Base-by-base conservation (phyloP, 35 echinoderm and acorn worm species). In the Apostichopus californicus region DNA sequence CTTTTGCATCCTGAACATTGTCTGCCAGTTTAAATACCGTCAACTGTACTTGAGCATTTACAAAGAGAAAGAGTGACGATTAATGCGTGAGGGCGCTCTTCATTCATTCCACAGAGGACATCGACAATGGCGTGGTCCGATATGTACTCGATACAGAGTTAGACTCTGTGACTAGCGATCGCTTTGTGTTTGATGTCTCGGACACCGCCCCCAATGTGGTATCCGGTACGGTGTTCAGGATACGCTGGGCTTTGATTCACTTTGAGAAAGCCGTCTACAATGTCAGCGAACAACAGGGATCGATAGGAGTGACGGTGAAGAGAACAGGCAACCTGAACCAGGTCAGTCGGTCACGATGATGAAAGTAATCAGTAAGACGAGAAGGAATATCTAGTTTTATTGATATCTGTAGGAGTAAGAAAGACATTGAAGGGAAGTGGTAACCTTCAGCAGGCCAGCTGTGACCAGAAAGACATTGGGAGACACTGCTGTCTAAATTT, bases 321-420 rank as follows among this genome's bases (percentile, higher is more conserved):
- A 78, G 97, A 12, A 99, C 95, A 1, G 97, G 97, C 7, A 99
- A 99, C 90, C 91, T 99, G 1, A 99, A 99, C 78, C 97, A 99
- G 97, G 97, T 99, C 77, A 46, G 90, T 81, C 0, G 34, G 34
- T 46, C 34, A 46, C 34, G 34, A 46, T 46, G 14, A 61, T 72
- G 60, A 54, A 5, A 61, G 58, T 9, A 61, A 61, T 61, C 7
- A 61, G 8, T 61, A 46, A 46, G 34, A 46, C 34, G 2, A 2
- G 34, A 46, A 3, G 34, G 34, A 46, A 46, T 46, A 46, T 46
- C 34, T 46, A 46, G 1, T 46, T 46, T 46, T 0, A 46, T 0
- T 46, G 34, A 46, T 46, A 46, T 46, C 34, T 46, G 34, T 46
- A 46, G 34, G 34, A 46, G 34, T 46, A 46, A 46, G 34, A 46